Percentiles rank a stretch among this genome's conserved stretches.
Evolutionary conservation across 1,140 invertebrate genomes (phyloP).

Genomic region (Panagrolaimus sp.): DNA sequence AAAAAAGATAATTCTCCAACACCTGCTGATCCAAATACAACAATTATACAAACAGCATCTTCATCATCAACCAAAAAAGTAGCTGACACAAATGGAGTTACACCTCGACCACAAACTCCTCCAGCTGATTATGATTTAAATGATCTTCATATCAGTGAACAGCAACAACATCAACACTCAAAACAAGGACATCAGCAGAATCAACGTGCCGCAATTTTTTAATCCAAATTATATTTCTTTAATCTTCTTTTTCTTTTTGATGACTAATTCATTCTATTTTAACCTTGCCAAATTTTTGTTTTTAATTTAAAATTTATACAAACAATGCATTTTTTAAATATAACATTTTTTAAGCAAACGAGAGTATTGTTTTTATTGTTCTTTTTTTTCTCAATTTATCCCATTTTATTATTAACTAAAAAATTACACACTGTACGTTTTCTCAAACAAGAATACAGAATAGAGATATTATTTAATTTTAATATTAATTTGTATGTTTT

Average conservation of each 20-base stretch:
- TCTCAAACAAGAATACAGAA: too few relatives aligned
- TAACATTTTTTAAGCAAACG: too few relatives aligned
- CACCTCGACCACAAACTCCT: slow-evolving; percentile 43
- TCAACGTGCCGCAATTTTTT: slow-evolving; percentile 8
- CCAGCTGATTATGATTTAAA: slow-evolving; percentile 48
- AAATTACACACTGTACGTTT: too few relatives aligned
- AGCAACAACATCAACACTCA: background rate
- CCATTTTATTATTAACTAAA: too few relatives aligned
- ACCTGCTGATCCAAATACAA: background rate
- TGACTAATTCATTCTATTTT: background rate
- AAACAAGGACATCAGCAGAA: background rate
- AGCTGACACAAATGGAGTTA: background rate
- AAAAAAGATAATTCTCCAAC: slow-evolving; percentile 20
- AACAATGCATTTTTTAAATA: too few relatives aligned
- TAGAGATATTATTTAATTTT: too few relatives aligned
- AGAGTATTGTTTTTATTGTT: too few relatives aligned
- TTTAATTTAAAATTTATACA: background rate
- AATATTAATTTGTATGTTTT: too few relatives aligned
- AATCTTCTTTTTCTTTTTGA: background rate
- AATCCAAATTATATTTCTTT: background rate
- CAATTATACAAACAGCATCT: slow-evolving; percentile 18
- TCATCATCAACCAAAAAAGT: slow-evolving; percentile 11
- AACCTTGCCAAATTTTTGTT: background rate
- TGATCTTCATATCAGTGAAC: slow-evolving; percentile 13
- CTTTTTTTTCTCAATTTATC: too few relatives aligned